Conservation (phyloP, 2,888 invertebrate genomes). For the Caenorhabditis angaria region DNA sequence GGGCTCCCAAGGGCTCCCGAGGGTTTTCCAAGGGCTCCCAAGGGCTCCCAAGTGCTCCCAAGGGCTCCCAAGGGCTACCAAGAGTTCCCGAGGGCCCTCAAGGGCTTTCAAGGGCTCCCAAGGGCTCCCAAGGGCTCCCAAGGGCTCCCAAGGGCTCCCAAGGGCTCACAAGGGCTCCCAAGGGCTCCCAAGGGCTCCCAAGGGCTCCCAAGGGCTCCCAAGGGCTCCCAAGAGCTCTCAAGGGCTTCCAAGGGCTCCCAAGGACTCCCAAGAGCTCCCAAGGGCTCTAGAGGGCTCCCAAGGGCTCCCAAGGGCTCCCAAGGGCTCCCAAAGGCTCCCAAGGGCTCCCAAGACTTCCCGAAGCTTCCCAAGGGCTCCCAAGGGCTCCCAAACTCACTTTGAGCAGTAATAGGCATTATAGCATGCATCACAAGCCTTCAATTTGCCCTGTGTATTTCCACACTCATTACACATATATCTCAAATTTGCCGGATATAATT, state of each 20-base stretch:
- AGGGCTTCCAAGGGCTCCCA: background rate
- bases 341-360: slow-evolving; percentile 12
- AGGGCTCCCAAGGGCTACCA: no score
- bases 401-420: slow-evolving; percentile 75
- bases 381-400: slow-evolving; percentile 69
- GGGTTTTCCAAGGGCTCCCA: no score
- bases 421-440: slow-evolving; percentile 74
- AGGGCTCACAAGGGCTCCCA: no score
- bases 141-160: no score
- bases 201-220: background rate
- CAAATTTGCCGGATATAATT: slow-evolving; percentile 51
- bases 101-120: no score
- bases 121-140: no score
- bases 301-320: background rate
- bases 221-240: background rate
- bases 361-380: no score
- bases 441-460: slow-evolving; percentile 65
- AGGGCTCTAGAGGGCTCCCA: background rate
- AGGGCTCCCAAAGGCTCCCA: background rate
- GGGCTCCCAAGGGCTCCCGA: no score
- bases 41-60: no score
- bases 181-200: background rate
- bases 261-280: background rate
- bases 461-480: slow-evolving; percentile 54
- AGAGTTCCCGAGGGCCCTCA: no score